Evolutionary conservation across 1,140 invertebrate genomes (phyloP), one percentile per base, ranked within the genome.

Genomic region (Drosophila sulfurigaster): DNA sequence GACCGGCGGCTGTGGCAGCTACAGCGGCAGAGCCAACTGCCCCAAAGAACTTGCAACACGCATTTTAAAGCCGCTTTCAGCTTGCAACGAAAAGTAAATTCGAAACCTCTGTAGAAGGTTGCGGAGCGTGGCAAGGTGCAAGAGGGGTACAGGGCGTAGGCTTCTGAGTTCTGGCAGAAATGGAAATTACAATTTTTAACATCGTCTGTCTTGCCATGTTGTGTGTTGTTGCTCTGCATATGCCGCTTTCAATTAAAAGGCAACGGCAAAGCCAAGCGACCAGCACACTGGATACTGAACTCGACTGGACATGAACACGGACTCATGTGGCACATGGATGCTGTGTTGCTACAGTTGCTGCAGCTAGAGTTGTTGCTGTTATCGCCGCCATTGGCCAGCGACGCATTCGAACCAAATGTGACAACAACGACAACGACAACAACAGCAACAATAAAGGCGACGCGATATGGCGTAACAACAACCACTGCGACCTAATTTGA

Each of bases 141-240:
- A 28, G 43, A 35, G 20, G 43, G 73, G 16, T 51, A n/a, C 4
- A 15, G 32, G 20, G 48, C 7, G 43, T 8, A 38, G 66, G 41
- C n/a, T 71, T 43, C 59, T 64, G 54, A 16, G n/a, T 71, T 43
- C 52, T 58, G 66, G 43, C 60, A 66, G 68, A 58, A 62, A 79
- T 87, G 85, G 69, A 88, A 88, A 88, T 88, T 83, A 89, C 83
- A 83, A 88, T 88, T 88, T 88, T 88, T 89, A 88, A 89, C 80
- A 81, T 69, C 70, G 66, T 71, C 82, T 66, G 62, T 70, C 73
- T 70, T 71, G 57, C 76, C 38, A 67, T 66, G 63, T 68, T 81
- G 63, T 74, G 51, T 63, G 70, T 16, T 60, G 58, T 67, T 79
- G 75, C 83, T 78, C 66, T 70, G 85, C 79, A 88, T 83, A 81